These are phyloP conservation scores for Drosophila repleta DNA, from an alignment of 1,140 invertebrate genomes.

Conservation along the genomic window DNA sequence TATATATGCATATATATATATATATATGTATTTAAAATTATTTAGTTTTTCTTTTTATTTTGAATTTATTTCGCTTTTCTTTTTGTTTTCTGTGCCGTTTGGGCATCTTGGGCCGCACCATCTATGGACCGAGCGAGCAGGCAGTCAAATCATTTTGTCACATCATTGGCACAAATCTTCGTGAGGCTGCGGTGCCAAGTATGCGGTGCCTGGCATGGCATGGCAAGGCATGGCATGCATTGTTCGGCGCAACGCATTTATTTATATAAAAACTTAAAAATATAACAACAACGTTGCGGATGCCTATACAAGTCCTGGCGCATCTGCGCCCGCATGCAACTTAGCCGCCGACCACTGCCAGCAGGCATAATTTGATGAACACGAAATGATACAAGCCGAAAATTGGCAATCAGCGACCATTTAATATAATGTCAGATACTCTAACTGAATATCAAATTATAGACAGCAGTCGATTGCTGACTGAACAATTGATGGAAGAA, in stretches of 20 bases:
- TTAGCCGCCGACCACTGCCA: constrained; percentile 49
- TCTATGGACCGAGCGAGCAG: constrained; percentile 70
- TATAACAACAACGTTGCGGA: constrained; percentile 63
- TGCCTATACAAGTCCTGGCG: constrained; percentile 80
- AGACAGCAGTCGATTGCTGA: too few species aligned
- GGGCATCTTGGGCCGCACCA: constrained; percentile 61
- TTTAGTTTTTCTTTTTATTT: constrained; percentile 46
- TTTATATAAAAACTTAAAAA: constrained; percentile 82
- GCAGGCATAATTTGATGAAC: constrained; percentile 67
- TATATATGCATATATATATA: constrained; percentile 7
- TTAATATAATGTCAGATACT: constrained; percentile 4
- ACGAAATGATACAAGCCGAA: constrained; percentile 67
- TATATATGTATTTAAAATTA: constrained; percentile 41
- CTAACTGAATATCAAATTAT: background rate
- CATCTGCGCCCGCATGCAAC: constrained; percentile 65
- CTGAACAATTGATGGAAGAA: too few species aligned
- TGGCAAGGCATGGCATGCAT: too few species aligned
- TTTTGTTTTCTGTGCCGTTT: too few species aligned
- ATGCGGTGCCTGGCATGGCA: constrained; percentile 46
- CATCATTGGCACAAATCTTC: constrained; percentile 64
- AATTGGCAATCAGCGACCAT: constrained; percentile 30
- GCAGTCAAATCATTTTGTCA: constrained; percentile 57
- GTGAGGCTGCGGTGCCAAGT: constrained; percentile 36
- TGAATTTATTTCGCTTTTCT: constrained; percentile 36
- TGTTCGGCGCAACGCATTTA: constrained; percentile 56